These are phyloP conservation scores for Sebastes cheni DNA, from an alignment of 2,797 vertebrate genomes.

Conservation along the genomic window DNA sequence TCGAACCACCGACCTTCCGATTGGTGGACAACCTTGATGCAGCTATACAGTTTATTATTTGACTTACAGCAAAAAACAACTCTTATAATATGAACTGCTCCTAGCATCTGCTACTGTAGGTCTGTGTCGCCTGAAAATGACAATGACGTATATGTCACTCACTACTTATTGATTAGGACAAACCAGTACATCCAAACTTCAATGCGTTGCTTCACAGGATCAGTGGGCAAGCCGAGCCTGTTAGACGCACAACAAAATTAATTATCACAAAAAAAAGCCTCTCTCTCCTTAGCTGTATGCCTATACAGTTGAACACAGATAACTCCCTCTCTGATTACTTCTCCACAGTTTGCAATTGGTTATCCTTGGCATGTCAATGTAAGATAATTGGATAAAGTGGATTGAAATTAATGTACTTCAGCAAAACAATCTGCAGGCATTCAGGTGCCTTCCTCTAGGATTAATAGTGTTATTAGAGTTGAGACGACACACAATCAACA, in stretches of 20 bases:
- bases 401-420: constrained; percentile 63
- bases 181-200: background rate
- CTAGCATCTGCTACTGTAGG: background rate
- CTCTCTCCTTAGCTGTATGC: background rate
- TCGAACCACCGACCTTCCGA: too few relatives aligned
- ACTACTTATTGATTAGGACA: background rate
- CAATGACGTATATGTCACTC: background rate
- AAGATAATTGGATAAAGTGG: constrained; percentile 72
- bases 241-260: background rate
- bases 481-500: constrained; percentile 50
- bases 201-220: background rate
- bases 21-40: background rate
- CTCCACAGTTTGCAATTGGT: constrained; percentile 45
- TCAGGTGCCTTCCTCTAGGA: constrained; percentile 61
- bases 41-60: background rate
- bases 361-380: constrained; percentile 59
- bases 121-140: background rate
- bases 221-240: background rate
- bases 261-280: background rate
- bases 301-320: constrained; percentile 10
- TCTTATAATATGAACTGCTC: background rate
- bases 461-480: constrained; percentile 71
- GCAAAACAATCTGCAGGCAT: constrained; percentile 60
- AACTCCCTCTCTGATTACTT: constrained; percentile 46
- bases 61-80: background rate